phyloP scores from a whole-genome alignment of 2,888 invertebrate genomes.

The Quadriops clusia region DNA sequence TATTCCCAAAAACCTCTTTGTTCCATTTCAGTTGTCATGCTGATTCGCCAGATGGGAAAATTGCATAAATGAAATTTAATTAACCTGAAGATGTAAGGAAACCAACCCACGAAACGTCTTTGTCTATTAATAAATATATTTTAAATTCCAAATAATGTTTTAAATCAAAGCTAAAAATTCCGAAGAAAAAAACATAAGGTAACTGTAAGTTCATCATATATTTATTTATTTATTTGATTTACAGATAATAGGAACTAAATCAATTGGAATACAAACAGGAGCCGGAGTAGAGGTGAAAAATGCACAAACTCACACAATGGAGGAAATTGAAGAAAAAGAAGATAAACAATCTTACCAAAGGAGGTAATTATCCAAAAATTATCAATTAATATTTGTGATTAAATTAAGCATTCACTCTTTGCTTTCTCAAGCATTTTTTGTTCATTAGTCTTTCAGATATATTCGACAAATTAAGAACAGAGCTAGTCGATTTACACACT shows the following conservation, averaged over 20 bases:
- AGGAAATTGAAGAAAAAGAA: constrained; percentile 12
- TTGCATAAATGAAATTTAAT: background rate
- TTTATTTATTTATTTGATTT: too few relatives aligned
- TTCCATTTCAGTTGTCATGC: too few relatives aligned
- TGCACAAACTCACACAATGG: constrained; percentile 14
- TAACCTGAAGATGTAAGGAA: background rate
- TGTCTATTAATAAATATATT: too few relatives aligned
- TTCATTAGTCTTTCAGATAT: constrained; percentile 28
- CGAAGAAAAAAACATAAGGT: too few relatives aligned
- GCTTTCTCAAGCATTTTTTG: too few relatives aligned
- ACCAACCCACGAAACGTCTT: too few relatives aligned
- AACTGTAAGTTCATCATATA: too few relatives aligned
- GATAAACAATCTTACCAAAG: constrained; percentile 11
- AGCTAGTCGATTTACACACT: constrained; percentile 30
- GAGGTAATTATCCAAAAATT: constrained; percentile 7
- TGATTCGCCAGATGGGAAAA: background rate
- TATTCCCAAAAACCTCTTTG: too few relatives aligned
- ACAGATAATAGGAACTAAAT: constrained; percentile 14
- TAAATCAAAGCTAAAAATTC: too few relatives aligned
- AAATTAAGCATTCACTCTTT: constrained; percentile 1
- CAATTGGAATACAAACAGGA: constrained; percentile 15
- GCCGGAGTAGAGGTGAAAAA: too few relatives aligned
- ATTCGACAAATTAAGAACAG: constrained; percentile 32
- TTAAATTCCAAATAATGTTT: too few relatives aligned
- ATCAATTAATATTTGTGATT: background rate